phyloP scores from a whole-genome alignment of 2,888 invertebrate species.

The Zaprionus obscuricornis region DNA sequence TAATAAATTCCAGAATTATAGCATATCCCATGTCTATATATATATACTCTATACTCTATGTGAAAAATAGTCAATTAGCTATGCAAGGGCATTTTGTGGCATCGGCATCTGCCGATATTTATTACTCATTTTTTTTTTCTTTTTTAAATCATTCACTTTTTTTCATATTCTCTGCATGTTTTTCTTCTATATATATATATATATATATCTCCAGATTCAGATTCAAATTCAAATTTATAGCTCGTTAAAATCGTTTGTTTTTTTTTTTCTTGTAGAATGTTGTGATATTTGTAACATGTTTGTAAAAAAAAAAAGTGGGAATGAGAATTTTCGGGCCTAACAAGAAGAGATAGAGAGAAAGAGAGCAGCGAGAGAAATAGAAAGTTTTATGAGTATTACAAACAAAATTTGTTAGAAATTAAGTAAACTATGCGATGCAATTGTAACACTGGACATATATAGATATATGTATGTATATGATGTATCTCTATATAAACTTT shows the following conservation, averaged over 20 bases:
- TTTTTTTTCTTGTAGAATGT: constrained; percentile 40
- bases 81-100: constrained; percentile 19
- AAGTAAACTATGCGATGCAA: constrained; percentile 57
- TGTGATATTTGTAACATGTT: constrained; percentile 63
- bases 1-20: too few species aligned
- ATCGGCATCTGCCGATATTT: constrained; percentile 23
- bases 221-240: constrained; percentile 5
- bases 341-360: neutral
- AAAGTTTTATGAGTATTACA: constrained; percentile 46
- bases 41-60: neutral
- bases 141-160: constrained; percentile 15
- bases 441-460: constrained; percentile 40
- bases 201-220: too few species aligned
- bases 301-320: constrained; percentile 25
- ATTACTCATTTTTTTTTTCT: neutral
- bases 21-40: neutral
- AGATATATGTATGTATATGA: constrained; percentile 10
- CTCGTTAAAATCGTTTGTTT: constrained; percentile 1
- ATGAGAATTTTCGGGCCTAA: constrained; percentile 18
- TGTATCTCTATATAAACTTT: constrained; percentile 42
- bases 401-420: constrained; percentile 32
- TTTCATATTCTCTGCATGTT: constrained; percentile 7
- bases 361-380: neutral
- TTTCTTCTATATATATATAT: too few species aligned
- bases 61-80: constrained; percentile 5